phyloP scores from a whole-genome alignment of 1,140 invertebrate genomes.

The Theocolax elegans region DNA sequence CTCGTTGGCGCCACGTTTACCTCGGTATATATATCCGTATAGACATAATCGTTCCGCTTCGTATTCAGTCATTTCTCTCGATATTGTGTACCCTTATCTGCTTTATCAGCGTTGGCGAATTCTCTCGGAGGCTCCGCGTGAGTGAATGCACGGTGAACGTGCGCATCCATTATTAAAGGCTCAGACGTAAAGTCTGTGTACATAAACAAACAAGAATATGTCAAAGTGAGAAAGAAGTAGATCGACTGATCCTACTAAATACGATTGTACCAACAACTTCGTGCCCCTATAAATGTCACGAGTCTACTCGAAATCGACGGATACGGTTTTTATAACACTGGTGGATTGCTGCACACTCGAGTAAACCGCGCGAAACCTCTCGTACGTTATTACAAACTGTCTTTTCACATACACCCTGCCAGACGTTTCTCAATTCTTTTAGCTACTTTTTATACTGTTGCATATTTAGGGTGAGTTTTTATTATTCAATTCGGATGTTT shows the following conservation, averaged over 20 bases:
- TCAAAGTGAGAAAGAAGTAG: not conserved
- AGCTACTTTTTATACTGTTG: no score
- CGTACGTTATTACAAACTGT: no score
- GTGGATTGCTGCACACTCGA: no score
- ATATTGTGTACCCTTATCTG: not conserved
- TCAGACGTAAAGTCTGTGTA: not conserved
- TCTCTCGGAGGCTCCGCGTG: not conserved
- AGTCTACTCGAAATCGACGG: not conserved
- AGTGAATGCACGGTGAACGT: no score
- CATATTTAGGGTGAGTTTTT: no score
- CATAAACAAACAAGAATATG: not conserved
- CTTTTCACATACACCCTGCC: no score
- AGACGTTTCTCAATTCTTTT: no score
- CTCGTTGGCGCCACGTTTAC: slow-evolving; percentile 13
- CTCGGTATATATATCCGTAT: not conserved
- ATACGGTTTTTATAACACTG: no score
- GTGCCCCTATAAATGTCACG: slow-evolving; percentile 18
- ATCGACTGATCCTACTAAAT: not conserved
- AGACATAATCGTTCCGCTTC: no score
- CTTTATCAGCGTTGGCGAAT: slow-evolving; percentile 11
- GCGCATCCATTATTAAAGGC: not conserved
- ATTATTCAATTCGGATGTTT: no score
- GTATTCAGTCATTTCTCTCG: not conserved
- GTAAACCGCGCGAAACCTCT: no score
- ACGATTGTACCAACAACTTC: not conserved